Evolutionary conservation across 2,888 invertebrate species (phyloP).

Genomic region (Microplitis manilae): DNA sequence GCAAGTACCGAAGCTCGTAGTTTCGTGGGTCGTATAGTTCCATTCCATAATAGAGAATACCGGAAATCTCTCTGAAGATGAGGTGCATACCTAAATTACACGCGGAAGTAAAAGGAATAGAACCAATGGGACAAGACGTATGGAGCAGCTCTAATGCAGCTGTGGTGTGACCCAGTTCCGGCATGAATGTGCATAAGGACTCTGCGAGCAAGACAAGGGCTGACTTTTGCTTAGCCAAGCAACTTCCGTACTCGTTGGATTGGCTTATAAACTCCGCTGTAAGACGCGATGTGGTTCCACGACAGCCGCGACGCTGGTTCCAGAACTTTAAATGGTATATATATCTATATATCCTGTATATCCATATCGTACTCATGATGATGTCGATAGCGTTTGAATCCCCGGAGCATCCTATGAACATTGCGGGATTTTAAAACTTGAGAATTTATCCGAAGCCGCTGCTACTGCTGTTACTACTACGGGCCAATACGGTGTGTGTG

Average conservation of each 20-base stretch:
- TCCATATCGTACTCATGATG: background rate
- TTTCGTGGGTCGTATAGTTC: background rate
- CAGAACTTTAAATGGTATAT: slow-evolving; percentile 19
- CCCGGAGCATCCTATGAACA: background rate
- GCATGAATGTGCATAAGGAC: background rate
- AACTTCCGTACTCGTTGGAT: slow-evolving; percentile 23
- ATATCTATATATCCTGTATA: background rate
- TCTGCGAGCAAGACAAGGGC: slow-evolving; percentile 3
- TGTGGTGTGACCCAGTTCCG: slow-evolving; percentile 35
- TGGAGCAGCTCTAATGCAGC: slow-evolving; percentile 12
- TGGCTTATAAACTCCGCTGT: slow-evolving; percentile 38
- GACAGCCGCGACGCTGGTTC: background rate
- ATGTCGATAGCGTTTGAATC: background rate
- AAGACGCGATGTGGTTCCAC: slow-evolving; percentile 4
- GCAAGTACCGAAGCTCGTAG: background rate
- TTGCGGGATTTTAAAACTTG: background rate
- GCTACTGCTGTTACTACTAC: background rate
- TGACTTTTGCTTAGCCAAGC: slow-evolving; percentile 37
- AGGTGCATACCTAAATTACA: slow-evolving; percentile 14
- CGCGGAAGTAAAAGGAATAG: slow-evolving; percentile 34
- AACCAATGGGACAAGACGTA: slow-evolving; percentile 31
- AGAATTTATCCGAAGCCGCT: background rate
- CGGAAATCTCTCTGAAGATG: slow-evolving; percentile 32
- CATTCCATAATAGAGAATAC: slow-evolving; percentile 9
- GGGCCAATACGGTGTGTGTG: background rate